Evolutionary conservation across 2,888 invertebrate species (phyloP), one percentile per base, ranked within the genome.

Genomic region (Plebejus argus): DNA sequence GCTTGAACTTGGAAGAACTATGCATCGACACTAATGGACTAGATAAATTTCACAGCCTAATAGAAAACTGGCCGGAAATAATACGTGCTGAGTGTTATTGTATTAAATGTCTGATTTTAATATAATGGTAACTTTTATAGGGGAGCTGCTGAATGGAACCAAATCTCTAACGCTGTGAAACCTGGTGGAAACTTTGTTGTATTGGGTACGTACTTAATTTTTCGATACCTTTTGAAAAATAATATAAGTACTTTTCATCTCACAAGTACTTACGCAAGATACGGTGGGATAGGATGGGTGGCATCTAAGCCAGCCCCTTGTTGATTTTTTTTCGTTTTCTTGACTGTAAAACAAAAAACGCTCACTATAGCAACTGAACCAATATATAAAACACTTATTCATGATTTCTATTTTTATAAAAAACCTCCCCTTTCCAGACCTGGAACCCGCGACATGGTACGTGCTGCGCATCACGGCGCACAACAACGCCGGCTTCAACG

Each of bases 401-500:
- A n/a, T n/a, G n/a, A n/a, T n/a, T n/a, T n/a, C n/a, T n/a, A n/a
- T n/a, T n/a, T n/a, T n/a, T n/a, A n/a, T n/a, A n/a, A n/a, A 5
- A 35, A 45, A 45, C 45, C 10, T 10, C 23, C 0, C 3, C 3
- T 4, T 10, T 81, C 81, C 83, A 89, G 98, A 99, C 88, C 94
- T 99, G 84, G 98, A 98, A 85, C 98, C 99, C 0, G 99, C 98
- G 28, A 98, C 97, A 18, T 98, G 99, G 98, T 99, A 99, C 88
- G 97, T 97, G 85, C 95, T 99, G 81, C 95, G 98, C 80, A 98
- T 99, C 66, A 98, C 98, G 2, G 98, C 98, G 5, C 98, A 99
- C 91, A 99, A 99, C 90, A 99, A 98, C 85, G 99, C 99, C 79
- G 99, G 99, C 76, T 98, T 98, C 85, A 98, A 98, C 66, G 98